Evolutionary conservation across 2,797 vertebrate genomes (phyloP).

Genomic region (Podarcis lilfordi): DNA sequence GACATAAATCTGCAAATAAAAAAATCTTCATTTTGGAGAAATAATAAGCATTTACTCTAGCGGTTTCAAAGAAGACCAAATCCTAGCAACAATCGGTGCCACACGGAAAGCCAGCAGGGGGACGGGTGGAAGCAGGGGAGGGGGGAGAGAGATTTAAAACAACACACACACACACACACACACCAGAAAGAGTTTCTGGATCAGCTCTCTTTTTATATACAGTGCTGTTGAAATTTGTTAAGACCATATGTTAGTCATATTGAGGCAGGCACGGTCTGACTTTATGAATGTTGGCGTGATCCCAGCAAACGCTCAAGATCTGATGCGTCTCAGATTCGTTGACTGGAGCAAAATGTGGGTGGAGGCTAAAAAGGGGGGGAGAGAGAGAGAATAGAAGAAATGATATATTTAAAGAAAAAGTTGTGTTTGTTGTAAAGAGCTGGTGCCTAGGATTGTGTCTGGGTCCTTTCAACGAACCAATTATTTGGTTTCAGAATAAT

Average conservation of each 20-base stretch:
- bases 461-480: not conserved
- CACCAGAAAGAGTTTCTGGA: constrained; percentile 70
- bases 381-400: constrained; percentile 30
- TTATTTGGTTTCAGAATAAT: no score
- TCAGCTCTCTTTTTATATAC: constrained; percentile 57
- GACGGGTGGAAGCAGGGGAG: constrained; percentile 37
- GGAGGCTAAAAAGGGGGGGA: constrained; percentile 37
- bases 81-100: constrained; percentile 41
- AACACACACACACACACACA: constrained; percentile 26
- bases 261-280: constrained; percentile 64
- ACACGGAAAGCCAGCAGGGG: constrained; percentile 52
- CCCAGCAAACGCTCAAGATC: constrained; percentile 70
- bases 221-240: constrained; percentile 72
- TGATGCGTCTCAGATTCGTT: constrained; percentile 60
- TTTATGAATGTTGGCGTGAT: constrained; percentile 72
- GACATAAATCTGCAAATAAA: constrained; percentile 22
- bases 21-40: constrained; percentile 45
- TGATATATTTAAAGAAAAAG: not conserved
- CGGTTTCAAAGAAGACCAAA: constrained; percentile 55
- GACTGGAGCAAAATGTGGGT: constrained; percentile 48
- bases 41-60: constrained; percentile 60
- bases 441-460: not conserved
- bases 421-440: not conserved
- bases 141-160: not conserved
- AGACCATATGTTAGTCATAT: constrained; percentile 77